phyloP scores from a whole-genome alignment of 2,113 vertebrate species.

The Elaphurus davidianus region DNA sequence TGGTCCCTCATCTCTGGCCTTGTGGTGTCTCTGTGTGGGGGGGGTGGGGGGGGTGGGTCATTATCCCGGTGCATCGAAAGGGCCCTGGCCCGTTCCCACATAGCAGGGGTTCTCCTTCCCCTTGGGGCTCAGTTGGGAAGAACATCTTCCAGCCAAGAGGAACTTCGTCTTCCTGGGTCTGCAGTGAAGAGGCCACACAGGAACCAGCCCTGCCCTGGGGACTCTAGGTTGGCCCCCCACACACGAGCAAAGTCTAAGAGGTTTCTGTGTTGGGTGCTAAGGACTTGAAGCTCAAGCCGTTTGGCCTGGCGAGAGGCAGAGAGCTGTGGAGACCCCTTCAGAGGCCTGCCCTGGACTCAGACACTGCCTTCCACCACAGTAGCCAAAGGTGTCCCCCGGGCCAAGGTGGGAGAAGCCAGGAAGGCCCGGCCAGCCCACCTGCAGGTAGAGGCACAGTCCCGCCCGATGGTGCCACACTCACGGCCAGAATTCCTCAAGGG shows the following conservation, averaged over 20 bases:
- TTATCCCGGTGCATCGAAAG: accelerated
- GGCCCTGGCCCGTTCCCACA: background rate
- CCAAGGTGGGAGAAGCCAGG: too few species aligned
- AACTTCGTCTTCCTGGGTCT: background rate
- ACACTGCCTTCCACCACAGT: accelerated
- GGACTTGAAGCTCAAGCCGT: background rate
- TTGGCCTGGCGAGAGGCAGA: background rate
- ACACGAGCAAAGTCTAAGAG: background rate
- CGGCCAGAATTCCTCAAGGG: background rate
- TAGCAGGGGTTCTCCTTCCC: background rate
- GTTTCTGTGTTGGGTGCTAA: background rate
- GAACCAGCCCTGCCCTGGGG: background rate
- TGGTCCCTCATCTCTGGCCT: background rate
- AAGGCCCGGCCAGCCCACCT: accelerated
- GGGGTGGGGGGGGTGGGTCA: too few species aligned
- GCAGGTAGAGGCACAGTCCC: accelerated
- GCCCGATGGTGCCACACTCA: accelerated
- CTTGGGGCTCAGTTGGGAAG: too few species aligned
- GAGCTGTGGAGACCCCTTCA: background rate
- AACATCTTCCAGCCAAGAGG: background rate
- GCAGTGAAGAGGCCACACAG: background rate
- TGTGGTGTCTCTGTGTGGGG: accelerated
- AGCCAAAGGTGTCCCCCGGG: background rate
- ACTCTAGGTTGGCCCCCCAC: background rate
- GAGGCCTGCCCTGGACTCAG: background rate